Base-by-base conservation (phyloP, 2,888 invertebrate species). In the Clepsis dumicolana region DNA sequence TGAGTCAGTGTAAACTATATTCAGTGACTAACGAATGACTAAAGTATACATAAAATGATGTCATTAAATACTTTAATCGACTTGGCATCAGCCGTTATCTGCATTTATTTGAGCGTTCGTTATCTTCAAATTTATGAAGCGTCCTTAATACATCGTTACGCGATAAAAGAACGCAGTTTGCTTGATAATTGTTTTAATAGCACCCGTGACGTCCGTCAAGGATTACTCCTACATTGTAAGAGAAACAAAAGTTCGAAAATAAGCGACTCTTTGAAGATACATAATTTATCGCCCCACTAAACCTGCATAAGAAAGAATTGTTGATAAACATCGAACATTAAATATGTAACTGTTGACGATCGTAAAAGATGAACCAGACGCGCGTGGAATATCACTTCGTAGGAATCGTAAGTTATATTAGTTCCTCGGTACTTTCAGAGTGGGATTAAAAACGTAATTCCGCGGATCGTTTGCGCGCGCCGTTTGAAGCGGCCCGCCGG, bases 311-410 rank as follows among this genome's bases (percentile, higher is more conserved):
- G 92, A 93, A 93, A 93, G 90, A 93, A 92, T 88, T 93, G 93
- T 93, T 93, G 92, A 93, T 93, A 93, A 93, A 93, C 93, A 93
- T 91, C 89, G 91, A 89, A 90, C 90, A 92, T 92, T 91, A 91
- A 92, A 92, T 92, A 93, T 93, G 91, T 92, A 93, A 93, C 93
- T 91, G 92, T 91, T 91, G 91, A 89, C 86, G 88, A 91, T 92
- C 91, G 81, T 93, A 92, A 93, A 87, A 82, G 85, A 90, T 87
- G 83, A 86, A 86, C 90, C 92, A 92, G 92, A 88, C 91, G 81
- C 83, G 85, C 85, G 83, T 84, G 50, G 86, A 88, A 90, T 91
- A 91, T 90, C 87, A 89, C 87, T 89, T 89, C 86, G 85, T 89
- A 83, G 87, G 89, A 90, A 88, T 81, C 82, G 83, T 80, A 83